Conservation (phyloP, 2,888 invertebrate species). For the Drosophila lacicola region DNA sequence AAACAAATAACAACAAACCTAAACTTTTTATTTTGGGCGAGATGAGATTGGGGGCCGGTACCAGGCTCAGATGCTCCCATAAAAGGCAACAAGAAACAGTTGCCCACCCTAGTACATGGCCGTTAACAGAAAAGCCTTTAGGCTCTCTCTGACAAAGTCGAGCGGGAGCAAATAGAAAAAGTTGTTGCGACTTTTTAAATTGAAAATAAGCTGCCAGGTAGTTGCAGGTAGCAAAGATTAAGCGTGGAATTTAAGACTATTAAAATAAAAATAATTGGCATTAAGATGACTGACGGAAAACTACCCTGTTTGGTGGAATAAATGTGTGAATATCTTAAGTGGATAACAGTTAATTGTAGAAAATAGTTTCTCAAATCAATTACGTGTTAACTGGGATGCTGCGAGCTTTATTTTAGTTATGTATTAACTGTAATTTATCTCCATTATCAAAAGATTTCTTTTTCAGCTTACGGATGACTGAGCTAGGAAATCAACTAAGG, state of each 20-base stretch:
- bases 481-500: too few species aligned
- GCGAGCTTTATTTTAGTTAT: too few species aligned
- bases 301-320: neutral
- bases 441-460: too few species aligned
- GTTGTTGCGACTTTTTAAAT: slow-evolving; percentile 61
- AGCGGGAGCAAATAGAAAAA: slow-evolving; percentile 63
- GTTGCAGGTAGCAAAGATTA: slow-evolving; percentile 57
- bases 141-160: slow-evolving; percentile 38
- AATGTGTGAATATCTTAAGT: too few species aligned
- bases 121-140: slow-evolving; percentile 46
- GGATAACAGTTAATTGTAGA: too few species aligned
- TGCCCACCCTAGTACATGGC: slow-evolving; percentile 13
- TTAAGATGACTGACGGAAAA: neutral
- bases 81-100: slow-evolving; percentile 36
- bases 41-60: neutral
- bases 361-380: too few species aligned
- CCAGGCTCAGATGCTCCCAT: slow-evolving; percentile 5
- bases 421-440: too few species aligned
- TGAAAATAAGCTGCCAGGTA: slow-evolving; percentile 63
- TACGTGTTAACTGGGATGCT: too few species aligned
- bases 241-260: slow-evolving; percentile 40
- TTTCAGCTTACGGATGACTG: too few species aligned
- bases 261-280: slow-evolving; percentile 5
- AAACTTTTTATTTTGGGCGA: slow-evolving; percentile 12
- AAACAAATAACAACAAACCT: slow-evolving; percentile 41